phyloP scores from a whole-genome alignment of 2,797 vertebrate species.

The Anabacerthia variegaticeps region DNA sequence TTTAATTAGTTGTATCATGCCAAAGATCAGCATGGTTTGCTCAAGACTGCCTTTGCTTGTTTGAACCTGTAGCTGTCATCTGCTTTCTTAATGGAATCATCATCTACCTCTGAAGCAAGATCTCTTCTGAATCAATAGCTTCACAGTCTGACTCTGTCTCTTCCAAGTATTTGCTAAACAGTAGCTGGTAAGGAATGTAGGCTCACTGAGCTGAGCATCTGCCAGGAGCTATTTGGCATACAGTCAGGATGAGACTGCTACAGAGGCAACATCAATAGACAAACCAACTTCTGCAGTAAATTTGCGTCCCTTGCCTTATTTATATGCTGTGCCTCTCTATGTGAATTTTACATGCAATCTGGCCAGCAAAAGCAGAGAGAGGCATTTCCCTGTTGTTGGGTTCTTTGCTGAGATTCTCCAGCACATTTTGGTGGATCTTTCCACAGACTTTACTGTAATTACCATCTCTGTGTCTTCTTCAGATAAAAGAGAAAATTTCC shows the following conservation, averaged over 20 bases:
- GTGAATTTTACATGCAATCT: background rate
- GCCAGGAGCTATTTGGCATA: constrained; percentile 46
- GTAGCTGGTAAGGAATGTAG: constrained; percentile 3
- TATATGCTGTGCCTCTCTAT: background rate
- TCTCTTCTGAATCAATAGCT: constrained; percentile 1
- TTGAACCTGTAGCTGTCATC: background rate
- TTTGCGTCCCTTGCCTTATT: background rate
- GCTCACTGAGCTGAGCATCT: constrained; percentile 34
- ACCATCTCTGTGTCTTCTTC: background rate
- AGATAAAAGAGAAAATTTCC: background rate
- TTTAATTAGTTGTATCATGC: background rate
- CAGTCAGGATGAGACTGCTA: background rate
- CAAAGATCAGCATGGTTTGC: background rate
- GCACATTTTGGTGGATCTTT: background rate
- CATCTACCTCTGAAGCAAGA: background rate
- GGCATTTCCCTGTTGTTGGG: background rate
- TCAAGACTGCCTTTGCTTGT: background rate
- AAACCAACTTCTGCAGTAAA: constrained; percentile 26
- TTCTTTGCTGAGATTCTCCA: background rate
- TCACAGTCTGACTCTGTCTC: constrained; percentile 21
- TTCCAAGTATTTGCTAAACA: constrained; percentile 23
- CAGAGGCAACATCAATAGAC: constrained; percentile 12
- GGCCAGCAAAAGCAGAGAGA: background rate
- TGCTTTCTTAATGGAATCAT: background rate
- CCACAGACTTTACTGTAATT: background rate